A percentile compares a stretch with the other conserved stretches of the same genome.
These are phyloP conservation scores for Masnerella sp. DNA, from an alignment of 2,888 invertebrate species.

Conservation along the genomic window DNA sequence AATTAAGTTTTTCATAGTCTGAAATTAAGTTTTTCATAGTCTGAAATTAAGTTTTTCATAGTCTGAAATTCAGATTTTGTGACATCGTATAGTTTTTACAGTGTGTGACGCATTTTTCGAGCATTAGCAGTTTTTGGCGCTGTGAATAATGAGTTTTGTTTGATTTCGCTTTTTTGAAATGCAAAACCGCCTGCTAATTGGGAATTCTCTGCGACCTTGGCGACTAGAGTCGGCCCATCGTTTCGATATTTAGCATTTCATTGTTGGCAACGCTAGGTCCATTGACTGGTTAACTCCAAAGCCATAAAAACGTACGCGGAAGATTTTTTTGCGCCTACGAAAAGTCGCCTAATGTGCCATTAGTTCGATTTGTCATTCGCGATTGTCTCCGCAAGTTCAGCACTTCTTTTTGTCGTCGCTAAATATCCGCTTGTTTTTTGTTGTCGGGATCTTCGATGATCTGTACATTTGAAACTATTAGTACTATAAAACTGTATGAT, in stretches of 20 bases:
- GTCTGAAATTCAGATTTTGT: too few species aligned
- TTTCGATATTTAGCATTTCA: constrained; percentile 54
- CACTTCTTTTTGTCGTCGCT: constrained; percentile 12
- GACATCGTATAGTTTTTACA: not conserved
- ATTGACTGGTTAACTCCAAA: constrained; percentile 41
- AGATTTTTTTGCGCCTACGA: constrained; percentile 40
- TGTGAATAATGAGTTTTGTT: constrained; percentile 36
- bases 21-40: too few species aligned
- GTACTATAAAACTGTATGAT: too few species aligned
- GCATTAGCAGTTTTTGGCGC: constrained; percentile 14
- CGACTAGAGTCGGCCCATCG: constrained; percentile 37
- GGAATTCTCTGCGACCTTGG: constrained; percentile 52
- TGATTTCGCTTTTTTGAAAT: constrained; percentile 52
- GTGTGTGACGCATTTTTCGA: not conserved
- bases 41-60: too few species aligned
- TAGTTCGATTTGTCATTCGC: constrained; percentile 26
- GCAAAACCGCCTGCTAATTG: constrained; percentile 55
- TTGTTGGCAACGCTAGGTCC: constrained; percentile 49
- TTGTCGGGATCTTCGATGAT: not conserved
- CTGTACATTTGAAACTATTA: too few species aligned
- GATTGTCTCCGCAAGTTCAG: constrained; percentile 18
- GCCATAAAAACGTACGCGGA: constrained; percentile 50
- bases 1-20: too few species aligned
- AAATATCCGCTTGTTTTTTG: not conserved
- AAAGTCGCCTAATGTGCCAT: constrained; percentile 36